Conservation (phyloP, 2,113 vertebrate species). For the Dromas ardeola region DNA sequence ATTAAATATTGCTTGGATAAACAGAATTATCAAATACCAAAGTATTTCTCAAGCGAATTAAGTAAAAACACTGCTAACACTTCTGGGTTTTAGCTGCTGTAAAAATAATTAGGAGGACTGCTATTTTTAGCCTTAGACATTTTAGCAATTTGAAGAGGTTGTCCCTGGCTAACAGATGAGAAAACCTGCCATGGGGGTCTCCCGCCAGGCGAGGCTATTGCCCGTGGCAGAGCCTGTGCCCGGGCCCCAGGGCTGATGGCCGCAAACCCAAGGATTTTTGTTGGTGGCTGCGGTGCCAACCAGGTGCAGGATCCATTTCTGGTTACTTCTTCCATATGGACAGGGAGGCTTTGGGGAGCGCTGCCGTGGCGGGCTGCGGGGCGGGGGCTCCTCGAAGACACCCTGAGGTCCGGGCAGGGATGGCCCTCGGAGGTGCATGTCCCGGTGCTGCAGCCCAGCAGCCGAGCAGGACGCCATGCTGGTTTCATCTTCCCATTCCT, state of each 20-base stretch:
- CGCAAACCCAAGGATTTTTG: fast-evolving
- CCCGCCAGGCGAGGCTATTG: fast-evolving
- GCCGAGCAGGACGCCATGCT: fast-evolving
- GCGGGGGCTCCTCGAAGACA: background rate
- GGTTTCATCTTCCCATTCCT: background rate
- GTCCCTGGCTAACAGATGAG: background rate
- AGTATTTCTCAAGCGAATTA: background rate
- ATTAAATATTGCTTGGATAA: background rate
- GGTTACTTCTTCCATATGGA: too few relatives aligned
- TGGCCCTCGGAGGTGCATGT: fast-evolving
- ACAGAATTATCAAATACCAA: background rate
- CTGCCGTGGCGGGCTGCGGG: fast-evolving
- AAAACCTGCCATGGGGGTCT: fast-evolving
- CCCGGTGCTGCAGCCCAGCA: background rate
- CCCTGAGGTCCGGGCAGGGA: fast-evolving
- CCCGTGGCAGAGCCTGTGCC: fast-evolving
- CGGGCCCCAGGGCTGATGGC: fast-evolving
- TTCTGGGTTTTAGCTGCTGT: background rate
- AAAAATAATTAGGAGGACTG: background rate
- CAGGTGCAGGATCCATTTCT: fast-evolving
- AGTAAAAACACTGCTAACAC: background rate
- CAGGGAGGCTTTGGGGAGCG: background rate
- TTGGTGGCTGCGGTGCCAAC: too few relatives aligned
- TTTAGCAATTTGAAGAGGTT: background rate
- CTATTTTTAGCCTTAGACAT: background rate